phyloP scores from a whole-genome alignment of 2,797 vertebrate species.

The Martes flavigula region DNA sequence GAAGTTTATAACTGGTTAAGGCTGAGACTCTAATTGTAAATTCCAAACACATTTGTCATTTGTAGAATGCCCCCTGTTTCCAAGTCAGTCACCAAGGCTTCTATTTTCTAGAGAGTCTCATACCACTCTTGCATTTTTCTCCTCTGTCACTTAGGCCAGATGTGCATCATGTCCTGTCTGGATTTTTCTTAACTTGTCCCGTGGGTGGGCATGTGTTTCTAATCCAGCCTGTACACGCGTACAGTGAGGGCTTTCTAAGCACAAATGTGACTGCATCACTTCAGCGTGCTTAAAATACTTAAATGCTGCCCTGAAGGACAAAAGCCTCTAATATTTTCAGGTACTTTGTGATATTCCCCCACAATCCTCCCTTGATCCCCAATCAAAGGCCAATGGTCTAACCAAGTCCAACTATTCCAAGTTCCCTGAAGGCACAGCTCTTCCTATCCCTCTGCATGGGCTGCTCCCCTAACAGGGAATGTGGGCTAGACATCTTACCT shows the following conservation, averaged over 20 bases:
- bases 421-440: neutral
- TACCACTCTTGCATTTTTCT: neutral
- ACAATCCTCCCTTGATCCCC: neutral
- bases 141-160: neutral
- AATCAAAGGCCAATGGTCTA: neutral
- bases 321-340: neutral
- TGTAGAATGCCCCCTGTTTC: neutral
- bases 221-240: neutral
- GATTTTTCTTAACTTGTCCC: neutral
- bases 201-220: neutral
- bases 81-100: neutral
- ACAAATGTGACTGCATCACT: neutral
- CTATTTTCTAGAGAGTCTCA: neutral
- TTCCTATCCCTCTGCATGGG: neutral
- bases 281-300: neutral
- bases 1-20: neutral
- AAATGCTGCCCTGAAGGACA: neutral
- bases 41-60: neutral
- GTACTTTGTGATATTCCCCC: neutral
- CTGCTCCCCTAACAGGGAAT: neutral
- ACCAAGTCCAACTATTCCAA: neutral
- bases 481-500: neutral
- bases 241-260: neutral
- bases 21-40: constrained; percentile 9
- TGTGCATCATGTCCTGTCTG: neutral